Evolutionary conservation across 2,797 vertebrate species (phyloP).

Genomic region (Cichlasoma orientale): DNA sequence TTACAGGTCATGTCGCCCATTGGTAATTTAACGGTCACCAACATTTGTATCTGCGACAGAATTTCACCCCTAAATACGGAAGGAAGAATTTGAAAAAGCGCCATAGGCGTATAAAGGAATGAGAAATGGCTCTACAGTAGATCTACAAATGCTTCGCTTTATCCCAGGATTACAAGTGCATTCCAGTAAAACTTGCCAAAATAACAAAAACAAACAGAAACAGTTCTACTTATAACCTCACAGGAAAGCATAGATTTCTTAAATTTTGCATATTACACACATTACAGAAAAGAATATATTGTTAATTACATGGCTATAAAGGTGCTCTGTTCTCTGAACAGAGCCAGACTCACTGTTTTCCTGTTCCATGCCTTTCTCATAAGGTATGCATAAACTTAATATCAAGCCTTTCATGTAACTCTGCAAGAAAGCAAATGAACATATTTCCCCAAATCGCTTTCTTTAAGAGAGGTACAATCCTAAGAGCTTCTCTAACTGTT

Average conservation of each 20-base stretch:
- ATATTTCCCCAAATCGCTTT: neutral
- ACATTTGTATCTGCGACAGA: too few species aligned
- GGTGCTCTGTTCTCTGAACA: neutral
- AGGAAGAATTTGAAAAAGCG: too few species aligned
- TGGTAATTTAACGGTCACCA: too few species aligned
- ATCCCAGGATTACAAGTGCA: neutral
- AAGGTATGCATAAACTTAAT: neutral
- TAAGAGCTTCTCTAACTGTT: conserved; percentile 6
- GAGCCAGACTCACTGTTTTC: neutral
- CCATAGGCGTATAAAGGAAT: too few species aligned
- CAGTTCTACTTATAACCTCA: too few species aligned
- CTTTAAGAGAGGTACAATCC: neutral
- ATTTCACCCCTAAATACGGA: too few species aligned
- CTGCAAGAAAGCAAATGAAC: neutral
- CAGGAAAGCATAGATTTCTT: neutral
- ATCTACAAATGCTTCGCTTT: neutral
- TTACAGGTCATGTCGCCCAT: too few species aligned
- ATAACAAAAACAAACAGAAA: too few species aligned
- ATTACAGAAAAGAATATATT: neutral
- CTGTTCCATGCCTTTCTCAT: neutral
- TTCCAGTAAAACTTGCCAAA: too few species aligned
- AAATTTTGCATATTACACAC: neutral
- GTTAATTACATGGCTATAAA: neutral
- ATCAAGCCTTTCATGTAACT: neutral
- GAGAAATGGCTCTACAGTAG: too few species aligned